Conservation (phyloP, 2,113 vertebrate species). For the Hystrix brachyura region DNA sequence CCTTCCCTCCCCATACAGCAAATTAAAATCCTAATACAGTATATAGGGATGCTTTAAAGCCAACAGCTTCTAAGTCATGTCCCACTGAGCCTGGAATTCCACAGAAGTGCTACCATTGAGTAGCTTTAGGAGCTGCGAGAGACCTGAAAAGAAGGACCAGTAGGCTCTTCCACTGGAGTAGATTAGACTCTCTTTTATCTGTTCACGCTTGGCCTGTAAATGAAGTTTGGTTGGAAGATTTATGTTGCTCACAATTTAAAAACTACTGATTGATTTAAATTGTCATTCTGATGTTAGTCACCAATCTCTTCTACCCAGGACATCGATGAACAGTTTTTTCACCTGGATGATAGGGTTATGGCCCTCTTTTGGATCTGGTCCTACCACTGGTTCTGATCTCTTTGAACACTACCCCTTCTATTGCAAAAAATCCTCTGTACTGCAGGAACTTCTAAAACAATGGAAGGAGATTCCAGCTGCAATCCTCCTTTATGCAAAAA, state of each 20-base stretch:
- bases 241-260: not conserved
- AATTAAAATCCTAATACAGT: not conserved
- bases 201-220: not conserved
- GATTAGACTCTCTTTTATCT: not conserved
- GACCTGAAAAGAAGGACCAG: not conserved
- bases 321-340: not conserved
- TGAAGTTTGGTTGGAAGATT: not conserved
- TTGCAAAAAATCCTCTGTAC: not conserved
- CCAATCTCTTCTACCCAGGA: not conserved
- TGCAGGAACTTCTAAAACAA: not conserved
- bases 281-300: not conserved
- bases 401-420: not conserved
- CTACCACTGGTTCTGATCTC: not conserved
- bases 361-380: not conserved
- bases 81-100: not conserved
- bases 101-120: not conserved
- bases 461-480: not conserved
- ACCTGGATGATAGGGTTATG: not conserved
- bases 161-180: not conserved
- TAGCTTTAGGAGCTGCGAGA: not conserved
- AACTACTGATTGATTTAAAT: conserved; percentile 1
- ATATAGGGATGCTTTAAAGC: not conserved
- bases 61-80: not conserved
- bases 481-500: not conserved
- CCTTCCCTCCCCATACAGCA: not conserved